Evolutionary conservation across 1,140 invertebrate genomes (phyloP), one percentile per base, ranked within the genome.

Genomic region (Bombus difficillimus): DNA sequence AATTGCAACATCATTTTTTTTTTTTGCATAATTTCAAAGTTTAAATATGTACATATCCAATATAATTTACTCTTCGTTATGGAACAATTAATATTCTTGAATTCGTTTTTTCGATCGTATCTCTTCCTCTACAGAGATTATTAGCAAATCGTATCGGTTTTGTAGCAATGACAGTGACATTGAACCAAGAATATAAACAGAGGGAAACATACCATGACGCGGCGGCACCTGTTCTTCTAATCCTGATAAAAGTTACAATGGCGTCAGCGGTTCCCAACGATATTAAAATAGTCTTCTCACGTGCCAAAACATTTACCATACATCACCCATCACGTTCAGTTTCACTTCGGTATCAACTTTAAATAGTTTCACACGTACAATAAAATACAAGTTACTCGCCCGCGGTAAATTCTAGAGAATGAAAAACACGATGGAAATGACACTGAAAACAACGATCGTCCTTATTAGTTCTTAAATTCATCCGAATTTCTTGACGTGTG

Each of bases 181-280:
- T 73, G 57, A 75, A 18, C 25, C 8, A 68, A 22, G 3, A 66
- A 22, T 59, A 53, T 10, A 83, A 71, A 84, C 25, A 62, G 32
- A 32, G 10, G 43, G 28, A 62, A 75, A 81, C 84, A 25, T 81
- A 85, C 84, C 84, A 85, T 85, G 78, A n/a, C 71, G 57, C 34
- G 32, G 15, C 9, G 69, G 59, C 78, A 75, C 59, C n/a, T 57
- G 79, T 75, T 81, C 32, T n/a, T 83, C 39, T 66, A 68, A 81
- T 68, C 41, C 78, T 62, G 37, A 57, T n/a, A 68, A 37, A 81
- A 62, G 22, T 57, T 37, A 43, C 81, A 32, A 43, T 57, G 37
- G 37, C 53, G 32, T 62, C 59, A 12, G 59, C n/a, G 13, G n/a
- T 68, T 59, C 18, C 13, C 69, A 32, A 28, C 57, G 68, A 15